These are phyloP conservation scores for Numenius arquata DNA, from an alignment of 2,113 vertebrate species.

Conservation along the genomic window DNA sequence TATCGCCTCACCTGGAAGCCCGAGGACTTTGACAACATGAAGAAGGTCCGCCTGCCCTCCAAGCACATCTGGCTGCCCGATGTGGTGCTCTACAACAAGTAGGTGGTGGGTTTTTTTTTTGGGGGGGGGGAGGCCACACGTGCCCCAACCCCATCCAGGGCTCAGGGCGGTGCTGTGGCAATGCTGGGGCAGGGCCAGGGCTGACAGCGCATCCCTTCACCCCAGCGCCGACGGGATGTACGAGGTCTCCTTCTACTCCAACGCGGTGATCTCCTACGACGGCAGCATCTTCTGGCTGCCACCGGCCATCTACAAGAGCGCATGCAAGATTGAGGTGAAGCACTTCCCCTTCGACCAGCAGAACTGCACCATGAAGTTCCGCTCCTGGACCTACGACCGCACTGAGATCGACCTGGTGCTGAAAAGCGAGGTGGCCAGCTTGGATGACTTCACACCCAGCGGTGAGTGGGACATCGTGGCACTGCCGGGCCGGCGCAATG, in stretches of 20 bases:
- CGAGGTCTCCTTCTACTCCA: conserved; percentile 98
- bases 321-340: conserved; percentile 95
- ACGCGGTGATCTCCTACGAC: conserved; percentile 91
- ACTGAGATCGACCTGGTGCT: conserved; percentile 93
- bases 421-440: conserved; percentile 88
- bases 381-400: conserved; percentile 96
- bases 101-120: conserved; percentile 33
- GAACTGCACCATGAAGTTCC: conserved; percentile 95
- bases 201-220: not conserved
- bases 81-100: conserved; percentile 99
- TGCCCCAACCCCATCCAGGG: not conserved
- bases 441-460: conserved; percentile 95
- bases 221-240: conserved; percentile 93
- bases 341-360: conserved; percentile 98
- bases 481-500: conserved; percentile 87
- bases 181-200: no score
- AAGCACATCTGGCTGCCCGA: conserved; percentile 99
- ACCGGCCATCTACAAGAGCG: conserved; percentile 95
- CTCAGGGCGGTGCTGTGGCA: fast-evolving
- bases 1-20: conserved; percentile 94
- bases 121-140: fast-evolving
- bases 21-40: conserved; percentile 94
- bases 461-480: conserved; percentile 97
- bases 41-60: conserved; percentile 94
- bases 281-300: conserved; percentile 98